A percentile compares a stretch with the other conserved stretches of the same genome.
These are phyloP conservation scores for Pristionchus arcanus DNA, from an alignment of 2,888 invertebrate genomes.

Conservation along the genomic window DNA sequence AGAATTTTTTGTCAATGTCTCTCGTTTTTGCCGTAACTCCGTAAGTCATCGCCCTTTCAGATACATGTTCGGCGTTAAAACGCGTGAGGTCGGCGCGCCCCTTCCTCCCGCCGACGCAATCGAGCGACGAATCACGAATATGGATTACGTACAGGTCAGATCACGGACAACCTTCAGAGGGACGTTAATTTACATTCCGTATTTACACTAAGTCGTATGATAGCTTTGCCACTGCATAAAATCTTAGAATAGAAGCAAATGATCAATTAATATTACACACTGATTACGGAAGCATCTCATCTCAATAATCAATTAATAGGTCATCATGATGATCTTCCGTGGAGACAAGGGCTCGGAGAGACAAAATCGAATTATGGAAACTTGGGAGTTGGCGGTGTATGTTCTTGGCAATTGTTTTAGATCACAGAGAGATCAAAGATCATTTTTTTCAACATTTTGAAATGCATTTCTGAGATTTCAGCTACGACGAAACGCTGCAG, in stretches of 20 bases:
- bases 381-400: slow-evolving; percentile 72
- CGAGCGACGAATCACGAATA: slow-evolving; percentile 71
- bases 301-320: slow-evolving; percentile 55
- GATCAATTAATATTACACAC: too few species aligned
- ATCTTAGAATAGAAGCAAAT: too few species aligned
- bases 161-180: too few species aligned
- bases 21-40: too few species aligned
- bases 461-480: too few species aligned
- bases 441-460: too few species aligned
- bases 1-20: too few species aligned
- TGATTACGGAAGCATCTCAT: too few species aligned
- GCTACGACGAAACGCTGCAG: too few species aligned
- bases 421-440: not conserved
- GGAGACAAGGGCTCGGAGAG: slow-evolving; percentile 71
- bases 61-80: slow-evolving; percentile 53
- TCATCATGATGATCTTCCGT: slow-evolving; percentile 77
- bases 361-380: slow-evolving; percentile 68
- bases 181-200: too few species aligned
- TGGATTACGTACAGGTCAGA: slow-evolving; percentile 72
- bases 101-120: slow-evolving; percentile 57
- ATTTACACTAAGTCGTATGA: too few species aligned
- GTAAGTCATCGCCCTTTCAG: not conserved
- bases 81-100: not conserved
- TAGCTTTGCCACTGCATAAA: too few species aligned
- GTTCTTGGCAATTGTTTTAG: not conserved